These are phyloP conservation scores for Scatophagus argus DNA, from an alignment of 2,113 vertebrate genomes.

Conservation along the genomic window DNA sequence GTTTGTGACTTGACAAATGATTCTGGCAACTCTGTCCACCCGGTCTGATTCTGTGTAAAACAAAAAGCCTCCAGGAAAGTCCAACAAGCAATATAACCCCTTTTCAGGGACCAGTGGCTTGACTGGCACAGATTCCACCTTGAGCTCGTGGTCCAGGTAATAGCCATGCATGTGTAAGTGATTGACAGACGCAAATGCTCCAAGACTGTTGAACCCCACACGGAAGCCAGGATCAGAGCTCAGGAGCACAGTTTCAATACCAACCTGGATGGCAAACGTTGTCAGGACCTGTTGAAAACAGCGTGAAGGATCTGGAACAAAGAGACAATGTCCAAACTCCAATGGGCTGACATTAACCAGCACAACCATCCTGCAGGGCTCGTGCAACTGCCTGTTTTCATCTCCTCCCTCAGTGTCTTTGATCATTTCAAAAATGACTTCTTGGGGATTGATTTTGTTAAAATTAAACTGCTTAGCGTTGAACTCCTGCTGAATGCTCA, in stretches of 20 bases:
- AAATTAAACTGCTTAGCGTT: conserved; percentile 89
- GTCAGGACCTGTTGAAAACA: conserved; percentile 88
- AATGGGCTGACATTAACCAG: conserved; percentile 90
- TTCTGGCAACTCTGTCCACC: conserved; percentile 67
- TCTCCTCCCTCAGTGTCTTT: background rate
- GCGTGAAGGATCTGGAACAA: conserved; percentile 86
- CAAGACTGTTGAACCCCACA: conserved; percentile 94
- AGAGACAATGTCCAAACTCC: conserved; percentile 91
- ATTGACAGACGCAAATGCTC: conserved; percentile 93
- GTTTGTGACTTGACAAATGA: conserved; percentile 84
- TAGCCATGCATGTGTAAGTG: conserved; percentile 93
- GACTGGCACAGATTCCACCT: conserved; percentile 82
- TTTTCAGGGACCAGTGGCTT: conserved; percentile 77
- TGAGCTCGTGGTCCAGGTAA: conserved; percentile 86
- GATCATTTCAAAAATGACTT: conserved; percentile 87
- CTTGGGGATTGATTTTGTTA: conserved; percentile 84
- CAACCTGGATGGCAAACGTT: conserved; percentile 67
- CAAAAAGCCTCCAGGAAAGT: conserved; percentile 87
- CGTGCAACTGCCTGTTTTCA: background rate
- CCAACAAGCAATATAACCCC: conserved; percentile 74
- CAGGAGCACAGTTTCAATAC: conserved; percentile 88
- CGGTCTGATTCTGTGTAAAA: conserved; percentile 81
- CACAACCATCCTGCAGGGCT: conserved; percentile 77
- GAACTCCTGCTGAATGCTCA: conserved; percentile 88
- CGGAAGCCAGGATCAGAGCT: conserved; percentile 89